Base-by-base conservation (phyloP, 2,797 vertebrate species). In the Pipistrellus nathusii region DNA sequence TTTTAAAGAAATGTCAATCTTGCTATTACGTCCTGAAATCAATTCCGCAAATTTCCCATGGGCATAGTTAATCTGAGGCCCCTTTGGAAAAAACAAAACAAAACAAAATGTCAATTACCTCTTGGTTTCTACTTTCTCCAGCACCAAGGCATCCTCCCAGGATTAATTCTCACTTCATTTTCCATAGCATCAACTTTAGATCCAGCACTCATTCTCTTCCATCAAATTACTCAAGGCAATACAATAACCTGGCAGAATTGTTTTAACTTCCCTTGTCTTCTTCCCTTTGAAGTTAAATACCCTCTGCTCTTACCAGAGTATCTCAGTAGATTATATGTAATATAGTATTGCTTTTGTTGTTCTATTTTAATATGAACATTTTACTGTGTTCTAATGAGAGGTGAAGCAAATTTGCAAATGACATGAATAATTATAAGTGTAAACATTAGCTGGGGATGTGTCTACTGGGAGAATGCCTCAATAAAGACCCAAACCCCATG, bases 371-470 rank as follows among this genome's bases (percentile, higher is more conserved):
- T 81, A 81, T 57, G 90, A 94, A 83, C 81, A 95, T 83, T 94
- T 92, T 85, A 85, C 46, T 93, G 66, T 95, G 85, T 95, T 93
- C 75, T 95, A 97, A 96, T 81, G 69, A 95, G 87, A 93, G 18
- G 91, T 59, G 82, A 94, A 95, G 77, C 88, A 93, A 66, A 94
- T 96, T 95, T 93, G 85, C 91, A 93, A 97, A 95, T 95, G 96
- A 93, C 88, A 90, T 95, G 85, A 95, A 96, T 96, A 95, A 97
- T 96, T 94, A 81, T 91, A 95, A 90, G 48, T 88, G 64, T 91
- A 97, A 96, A 96, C 89, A 88, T 77, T 82, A 93, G 66, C 85
- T 91, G 89, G 18, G 32, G 69, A 59, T 91, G 72, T 30, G 91
- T 91, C 90, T 90, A 32, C 78, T 90, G 89, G 81, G 85, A 94